Evolutionary conservation across 92 coral and sea anemone genomes (phyloP).

Genomic region (Phymanthus crucifer): DNA sequence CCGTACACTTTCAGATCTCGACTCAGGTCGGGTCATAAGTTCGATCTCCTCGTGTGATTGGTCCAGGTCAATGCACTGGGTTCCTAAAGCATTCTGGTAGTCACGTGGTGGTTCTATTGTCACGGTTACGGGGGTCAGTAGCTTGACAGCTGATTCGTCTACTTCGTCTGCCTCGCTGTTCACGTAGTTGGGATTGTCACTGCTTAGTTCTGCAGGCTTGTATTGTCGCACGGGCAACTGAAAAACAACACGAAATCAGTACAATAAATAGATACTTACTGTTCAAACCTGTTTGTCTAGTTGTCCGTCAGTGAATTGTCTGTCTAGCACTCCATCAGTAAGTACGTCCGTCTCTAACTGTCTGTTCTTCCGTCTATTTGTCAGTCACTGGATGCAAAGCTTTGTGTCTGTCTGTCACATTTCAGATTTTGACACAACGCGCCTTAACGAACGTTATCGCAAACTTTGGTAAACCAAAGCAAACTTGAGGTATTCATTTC

Average conservation of each 20-base stretch:
- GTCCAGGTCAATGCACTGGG: conserved; percentile 35
- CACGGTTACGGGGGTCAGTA: conserved; percentile 53
- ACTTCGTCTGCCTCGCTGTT: conserved; percentile 44
- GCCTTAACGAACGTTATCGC: too few species aligned
- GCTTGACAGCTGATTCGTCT: conserved; percentile 45
- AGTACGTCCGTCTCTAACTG: neutral
- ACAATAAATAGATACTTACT: neutral
- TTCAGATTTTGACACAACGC: neutral
- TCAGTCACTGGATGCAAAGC: neutral
- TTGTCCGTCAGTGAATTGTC: neutral
- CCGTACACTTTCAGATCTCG: conserved; percentile 57
- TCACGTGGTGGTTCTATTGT: conserved; percentile 61
- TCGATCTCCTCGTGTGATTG: conserved; percentile 46
- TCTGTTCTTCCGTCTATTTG: neutral
- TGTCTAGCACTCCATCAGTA: neutral
- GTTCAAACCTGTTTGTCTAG: neutral
- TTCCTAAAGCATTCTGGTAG: conserved; percentile 42
- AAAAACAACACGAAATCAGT: conserved; percentile 2
- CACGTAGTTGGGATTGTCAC: conserved; percentile 50
- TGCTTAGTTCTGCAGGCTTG: conserved; percentile 27
- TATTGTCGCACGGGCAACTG: conserved; percentile 49
- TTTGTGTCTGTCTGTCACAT: neutral
- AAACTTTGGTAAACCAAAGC: too few species aligned
- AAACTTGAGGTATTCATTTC: too few species aligned
- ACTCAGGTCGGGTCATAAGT: conserved; percentile 38